phyloP scores from a whole-genome alignment of 2,797 vertebrate species.

The Megaceryle alcyon region DNA sequence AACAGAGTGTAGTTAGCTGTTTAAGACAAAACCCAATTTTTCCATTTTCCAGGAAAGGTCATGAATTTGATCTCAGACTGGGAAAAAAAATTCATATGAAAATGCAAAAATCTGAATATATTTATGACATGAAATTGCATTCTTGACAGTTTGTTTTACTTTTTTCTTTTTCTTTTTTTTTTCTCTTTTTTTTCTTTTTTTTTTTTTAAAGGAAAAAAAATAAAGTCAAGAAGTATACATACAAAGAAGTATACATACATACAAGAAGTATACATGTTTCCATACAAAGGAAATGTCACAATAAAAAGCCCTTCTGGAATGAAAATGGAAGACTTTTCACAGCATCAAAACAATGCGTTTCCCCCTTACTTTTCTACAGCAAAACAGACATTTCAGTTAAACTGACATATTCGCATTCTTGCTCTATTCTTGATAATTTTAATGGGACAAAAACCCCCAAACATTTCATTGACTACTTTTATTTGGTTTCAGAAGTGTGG shows the following conservation, averaged over 20 bases:
- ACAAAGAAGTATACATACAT: no score
- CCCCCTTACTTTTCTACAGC: background rate
- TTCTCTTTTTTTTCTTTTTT: no score
- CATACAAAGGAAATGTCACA: background rate
- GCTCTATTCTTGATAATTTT: background rate
- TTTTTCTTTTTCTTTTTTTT: background rate
- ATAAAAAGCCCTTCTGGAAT: background rate
- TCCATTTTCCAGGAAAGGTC: background rate
- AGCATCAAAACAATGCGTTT: background rate
- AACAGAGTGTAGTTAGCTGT: background rate
- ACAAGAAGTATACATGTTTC: no score
- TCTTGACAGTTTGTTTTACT: background rate
- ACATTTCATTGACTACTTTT: background rate
- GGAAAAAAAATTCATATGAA: background rate
- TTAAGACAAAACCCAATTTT: background rate
- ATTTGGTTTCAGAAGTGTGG: background rate
- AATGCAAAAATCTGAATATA: background rate
- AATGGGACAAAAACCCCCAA: background rate
- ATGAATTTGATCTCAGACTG: background rate
- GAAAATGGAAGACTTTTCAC: background rate
- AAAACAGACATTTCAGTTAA: background rate
- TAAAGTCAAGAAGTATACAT: no score
- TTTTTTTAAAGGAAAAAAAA: no score
- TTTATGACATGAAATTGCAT: background rate
- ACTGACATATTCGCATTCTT: background rate